Conservation (phyloP, 1,140 invertebrate species). For the Pristionchus pacificus region DNA sequence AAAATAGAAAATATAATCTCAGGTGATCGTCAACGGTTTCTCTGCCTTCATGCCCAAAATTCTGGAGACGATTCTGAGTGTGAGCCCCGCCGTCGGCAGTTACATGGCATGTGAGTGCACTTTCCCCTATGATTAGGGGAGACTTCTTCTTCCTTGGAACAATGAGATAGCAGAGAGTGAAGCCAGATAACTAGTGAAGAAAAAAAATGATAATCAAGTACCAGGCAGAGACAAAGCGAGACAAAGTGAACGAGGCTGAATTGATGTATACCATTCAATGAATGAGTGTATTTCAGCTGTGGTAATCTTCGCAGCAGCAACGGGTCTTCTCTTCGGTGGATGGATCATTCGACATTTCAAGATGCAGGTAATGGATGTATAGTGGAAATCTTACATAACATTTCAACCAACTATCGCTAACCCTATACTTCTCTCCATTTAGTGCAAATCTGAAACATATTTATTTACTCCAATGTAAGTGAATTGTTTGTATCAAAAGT, state of each 20-base stretch:
- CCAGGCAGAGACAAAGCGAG: no score
- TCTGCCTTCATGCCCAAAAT: constrained; percentile 58
- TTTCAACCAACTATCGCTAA: no score
- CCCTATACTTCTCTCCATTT: no score
- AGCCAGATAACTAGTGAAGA: neutral
- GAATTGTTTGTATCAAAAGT: neutral
- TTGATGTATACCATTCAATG: no score
- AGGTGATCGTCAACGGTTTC: constrained; percentile 52
- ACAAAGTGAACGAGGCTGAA: no score
- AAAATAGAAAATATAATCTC: neutral
- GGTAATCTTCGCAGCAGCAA: constrained; percentile 56
- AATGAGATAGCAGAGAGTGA: no score
- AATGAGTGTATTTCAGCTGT: no score
- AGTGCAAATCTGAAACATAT: neutral
- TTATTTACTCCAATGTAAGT: neutral
- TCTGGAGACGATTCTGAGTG: constrained; percentile 51
- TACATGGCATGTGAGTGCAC: constrained; percentile 51
- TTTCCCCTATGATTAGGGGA: no score
- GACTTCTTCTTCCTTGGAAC: no score
- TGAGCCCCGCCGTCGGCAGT: constrained; percentile 47
- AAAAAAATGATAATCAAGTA: constrained; percentile 6
- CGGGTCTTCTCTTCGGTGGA: constrained; percentile 54
- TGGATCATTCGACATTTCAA: constrained; percentile 47
- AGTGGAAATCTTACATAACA: no score
- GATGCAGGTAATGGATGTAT: constrained; percentile 38